Percentiles rank a stretch among this genome's conserved stretches.
phyloP scores from a whole-genome alignment of 2,797 vertebrate genomes.

The Betta splendens region DNA sequence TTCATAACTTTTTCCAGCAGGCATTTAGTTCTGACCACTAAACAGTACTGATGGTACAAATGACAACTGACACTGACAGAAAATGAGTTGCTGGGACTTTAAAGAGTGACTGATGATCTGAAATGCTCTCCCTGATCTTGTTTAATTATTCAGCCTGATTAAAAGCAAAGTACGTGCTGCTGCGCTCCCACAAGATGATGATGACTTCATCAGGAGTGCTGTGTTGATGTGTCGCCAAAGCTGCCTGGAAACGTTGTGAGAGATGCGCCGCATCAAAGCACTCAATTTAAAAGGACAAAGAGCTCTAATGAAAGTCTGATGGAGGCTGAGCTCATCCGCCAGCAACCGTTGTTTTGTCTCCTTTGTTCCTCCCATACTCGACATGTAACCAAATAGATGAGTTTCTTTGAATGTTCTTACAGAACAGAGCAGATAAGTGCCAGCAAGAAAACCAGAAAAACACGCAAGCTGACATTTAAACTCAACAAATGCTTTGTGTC shows the following conservation, averaged over 20 bases:
- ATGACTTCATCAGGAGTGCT: conserved; percentile 70
- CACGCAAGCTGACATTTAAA: conserved; percentile 52
- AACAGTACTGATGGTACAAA: conserved; percentile 68
- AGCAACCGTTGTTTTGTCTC: conserved; percentile 44
- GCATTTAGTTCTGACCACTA: conserved; percentile 58
- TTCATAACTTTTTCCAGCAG: conserved; percentile 71
- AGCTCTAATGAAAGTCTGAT: conserved; percentile 67
- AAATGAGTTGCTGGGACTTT: conserved; percentile 57
- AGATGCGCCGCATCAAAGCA: conserved; percentile 60
- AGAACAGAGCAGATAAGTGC: conserved; percentile 27
- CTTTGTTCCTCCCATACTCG: conserved; percentile 48
- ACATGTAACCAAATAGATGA: conserved; percentile 38
- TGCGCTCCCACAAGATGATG: conserved; percentile 51
- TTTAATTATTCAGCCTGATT: conserved; percentile 69
- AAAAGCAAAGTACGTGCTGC: conserved; percentile 47
- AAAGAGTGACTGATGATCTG: conserved; percentile 72
- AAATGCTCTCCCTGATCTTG: conserved; percentile 66
- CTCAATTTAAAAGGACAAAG: conserved; percentile 69
- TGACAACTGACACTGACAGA: conserved; percentile 54
- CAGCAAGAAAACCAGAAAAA: conserved; percentile 2
- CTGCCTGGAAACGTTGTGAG: conserved; percentile 44
- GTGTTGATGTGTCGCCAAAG: conserved; percentile 30
- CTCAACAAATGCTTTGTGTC: conserved; percentile 37
- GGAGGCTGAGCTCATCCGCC: conserved; percentile 50
- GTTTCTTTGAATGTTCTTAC: conserved; percentile 10